Conservation (phyloP, 23 tunicate genomes). For the Ascidia mentula region DNA sequence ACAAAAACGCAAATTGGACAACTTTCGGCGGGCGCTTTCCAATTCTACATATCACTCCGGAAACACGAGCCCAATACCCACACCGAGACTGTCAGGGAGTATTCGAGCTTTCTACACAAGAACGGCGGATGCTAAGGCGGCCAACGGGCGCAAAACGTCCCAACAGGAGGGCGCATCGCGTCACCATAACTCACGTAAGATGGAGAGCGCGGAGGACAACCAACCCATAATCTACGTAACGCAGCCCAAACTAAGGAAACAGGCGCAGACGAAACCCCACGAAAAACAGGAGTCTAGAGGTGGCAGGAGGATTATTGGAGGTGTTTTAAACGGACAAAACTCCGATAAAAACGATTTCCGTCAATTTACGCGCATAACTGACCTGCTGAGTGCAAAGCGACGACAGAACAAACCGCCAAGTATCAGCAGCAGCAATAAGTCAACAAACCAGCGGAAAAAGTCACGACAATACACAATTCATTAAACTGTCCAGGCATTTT, state of each 20-base stretch:
- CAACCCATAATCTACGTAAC: conserved; percentile 53
- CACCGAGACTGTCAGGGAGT: conserved; percentile 33
- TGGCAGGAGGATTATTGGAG: conserved; percentile 11
- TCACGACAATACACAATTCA: no score
- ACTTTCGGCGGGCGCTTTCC: conserved; percentile 37
- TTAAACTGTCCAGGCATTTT: no score
- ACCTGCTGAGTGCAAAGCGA: conserved; percentile 31
- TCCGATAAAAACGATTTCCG: conserved; percentile 9
- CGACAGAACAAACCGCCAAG: background rate
- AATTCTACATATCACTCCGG: conserved; percentile 23
- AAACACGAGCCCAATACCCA: background rate
- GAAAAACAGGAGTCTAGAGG: background rate
- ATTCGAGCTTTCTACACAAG: conserved; percentile 57
- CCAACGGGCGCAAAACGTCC: background rate
- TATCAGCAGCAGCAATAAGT: background rate
- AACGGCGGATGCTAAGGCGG: conserved; percentile 3
- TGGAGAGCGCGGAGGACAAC: conserved; percentile 27
- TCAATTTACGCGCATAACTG: conserved; percentile 79
- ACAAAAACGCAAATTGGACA: conserved; percentile 49
- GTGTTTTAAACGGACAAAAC: background rate
- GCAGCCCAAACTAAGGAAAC: conserved; percentile 41
- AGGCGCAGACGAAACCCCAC: background rate
- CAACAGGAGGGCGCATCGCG: background rate
- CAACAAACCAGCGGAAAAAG: background rate
- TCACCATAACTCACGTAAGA: background rate